Conservation (phyloP, 2,888 invertebrate species). For the Agriotes lineatus region DNA sequence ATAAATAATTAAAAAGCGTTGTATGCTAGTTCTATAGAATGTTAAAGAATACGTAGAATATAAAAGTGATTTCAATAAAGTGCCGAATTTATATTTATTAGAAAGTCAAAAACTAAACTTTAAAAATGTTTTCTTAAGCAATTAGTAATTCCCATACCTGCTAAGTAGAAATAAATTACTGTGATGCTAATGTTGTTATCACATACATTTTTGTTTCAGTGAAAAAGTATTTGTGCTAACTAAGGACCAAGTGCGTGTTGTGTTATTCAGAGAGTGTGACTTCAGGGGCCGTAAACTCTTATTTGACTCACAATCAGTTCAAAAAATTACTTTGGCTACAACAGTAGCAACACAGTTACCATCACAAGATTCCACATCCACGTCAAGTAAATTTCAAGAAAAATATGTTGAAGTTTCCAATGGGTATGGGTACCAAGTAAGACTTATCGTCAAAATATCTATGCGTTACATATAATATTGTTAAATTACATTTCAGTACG, state of each 20-base stretch:
- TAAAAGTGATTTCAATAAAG: no score
- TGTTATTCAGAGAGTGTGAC: slow-evolving; percentile 89
- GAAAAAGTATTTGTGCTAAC: slow-evolving; percentile 75
- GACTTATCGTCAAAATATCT: not conserved
- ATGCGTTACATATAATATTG: not conserved
- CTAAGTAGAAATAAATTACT: no score
- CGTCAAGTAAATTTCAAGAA: slow-evolving; percentile 43
- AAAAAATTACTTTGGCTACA: slow-evolving; percentile 69
- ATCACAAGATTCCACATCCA: slow-evolving; percentile 12
- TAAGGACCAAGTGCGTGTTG: slow-evolving; percentile 81
- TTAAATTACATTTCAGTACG: slow-evolving; percentile 68
- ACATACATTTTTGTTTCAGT: slow-evolving; percentile 58
- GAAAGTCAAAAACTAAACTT: no score
- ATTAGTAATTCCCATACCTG: no score
- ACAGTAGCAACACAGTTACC: not conserved
- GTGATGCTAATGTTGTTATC: no score
- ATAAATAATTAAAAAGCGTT: no score
- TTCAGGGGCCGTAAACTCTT: slow-evolving; percentile 83
- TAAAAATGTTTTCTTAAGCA: no score
- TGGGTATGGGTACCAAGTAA: slow-evolving; percentile 76
- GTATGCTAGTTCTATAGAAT: no score
- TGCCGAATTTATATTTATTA: no score
- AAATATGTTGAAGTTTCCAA: slow-evolving; percentile 74
- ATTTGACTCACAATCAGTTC: slow-evolving; percentile 83
- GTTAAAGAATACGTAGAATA: no score